phyloP scores from a whole-genome alignment of 2,888 invertebrate genomes.

The Limnephilus lunatus region DNA sequence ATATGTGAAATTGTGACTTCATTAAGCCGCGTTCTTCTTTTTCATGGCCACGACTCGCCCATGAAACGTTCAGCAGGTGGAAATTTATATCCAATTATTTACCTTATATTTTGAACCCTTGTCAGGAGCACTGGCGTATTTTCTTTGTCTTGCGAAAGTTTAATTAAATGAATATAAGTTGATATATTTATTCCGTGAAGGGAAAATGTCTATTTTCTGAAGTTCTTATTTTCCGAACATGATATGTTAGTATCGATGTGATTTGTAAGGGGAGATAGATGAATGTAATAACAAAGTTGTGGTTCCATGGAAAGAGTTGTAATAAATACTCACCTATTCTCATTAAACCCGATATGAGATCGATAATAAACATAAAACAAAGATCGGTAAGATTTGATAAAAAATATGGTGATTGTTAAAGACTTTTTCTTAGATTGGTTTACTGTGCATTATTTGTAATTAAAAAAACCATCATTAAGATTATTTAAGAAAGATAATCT shows the following conservation, averaged over 20 bases:
- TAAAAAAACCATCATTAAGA: constrained; percentile 3
- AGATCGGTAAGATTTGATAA: neutral
- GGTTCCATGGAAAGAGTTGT: neutral
- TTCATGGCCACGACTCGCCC: neutral
- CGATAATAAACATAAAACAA: neutral
- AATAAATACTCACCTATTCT: neutral
- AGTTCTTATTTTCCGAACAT: neutral
- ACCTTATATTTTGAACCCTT: neutral
- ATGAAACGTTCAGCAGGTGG: constrained; percentile 10
- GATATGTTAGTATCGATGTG: neutral
- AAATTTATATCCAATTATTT: constrained; percentile 27
- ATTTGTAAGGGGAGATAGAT: neutral
- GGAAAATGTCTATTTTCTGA: neutral
- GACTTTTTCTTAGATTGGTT: neutral
- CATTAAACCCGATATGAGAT: neutral
- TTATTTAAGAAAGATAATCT: neutral
- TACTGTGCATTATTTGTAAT: neutral
- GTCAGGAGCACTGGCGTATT: neutral
- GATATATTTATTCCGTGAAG: neutral
- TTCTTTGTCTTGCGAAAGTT: neutral
- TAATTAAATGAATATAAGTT: neutral
- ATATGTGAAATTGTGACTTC: constrained; percentile 30
- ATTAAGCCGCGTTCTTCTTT: neutral
- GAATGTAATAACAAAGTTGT: neutral
- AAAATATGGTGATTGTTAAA: neutral